Conservation (phyloP, 2,888 invertebrate species). For the Balanococcus diminutus region DNA sequence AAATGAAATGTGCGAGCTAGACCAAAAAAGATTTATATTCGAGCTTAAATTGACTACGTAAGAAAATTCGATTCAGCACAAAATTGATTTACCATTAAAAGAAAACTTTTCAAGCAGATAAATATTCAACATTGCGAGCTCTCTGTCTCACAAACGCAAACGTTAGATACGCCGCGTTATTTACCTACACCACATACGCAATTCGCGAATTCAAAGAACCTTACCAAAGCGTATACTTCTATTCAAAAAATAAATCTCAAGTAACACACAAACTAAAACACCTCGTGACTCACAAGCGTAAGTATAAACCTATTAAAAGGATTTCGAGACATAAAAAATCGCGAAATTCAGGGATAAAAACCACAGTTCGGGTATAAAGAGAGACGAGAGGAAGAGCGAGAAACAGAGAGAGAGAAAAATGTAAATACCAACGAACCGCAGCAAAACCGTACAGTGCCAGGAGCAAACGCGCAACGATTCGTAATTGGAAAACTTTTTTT, state of each 20-base stretch:
- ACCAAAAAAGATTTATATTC: no score
- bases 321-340: neutral
- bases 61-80: no score
- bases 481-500: conserved; percentile 13
- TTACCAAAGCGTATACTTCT: neutral
- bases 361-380: neutral
- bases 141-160: no score
- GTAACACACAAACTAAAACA: neutral
- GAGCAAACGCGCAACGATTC: conserved; percentile 8
- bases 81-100: no score
- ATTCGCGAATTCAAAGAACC: neutral
- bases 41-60: no score
- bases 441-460: neutral
- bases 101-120: no score
- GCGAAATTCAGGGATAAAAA: neutral
- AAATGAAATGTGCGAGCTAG: no score
- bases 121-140: no score
- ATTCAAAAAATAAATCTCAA: neutral
- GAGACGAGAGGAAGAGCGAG: neutral
- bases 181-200: no score
- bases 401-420: neutral
- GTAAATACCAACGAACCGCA: conserved; percentile 1
- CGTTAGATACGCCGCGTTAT: no score
- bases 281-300: neutral
- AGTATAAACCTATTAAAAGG: neutral